Conservation (phyloP, 2,888 invertebrate genomes). For the Ophraella communa region DNA sequence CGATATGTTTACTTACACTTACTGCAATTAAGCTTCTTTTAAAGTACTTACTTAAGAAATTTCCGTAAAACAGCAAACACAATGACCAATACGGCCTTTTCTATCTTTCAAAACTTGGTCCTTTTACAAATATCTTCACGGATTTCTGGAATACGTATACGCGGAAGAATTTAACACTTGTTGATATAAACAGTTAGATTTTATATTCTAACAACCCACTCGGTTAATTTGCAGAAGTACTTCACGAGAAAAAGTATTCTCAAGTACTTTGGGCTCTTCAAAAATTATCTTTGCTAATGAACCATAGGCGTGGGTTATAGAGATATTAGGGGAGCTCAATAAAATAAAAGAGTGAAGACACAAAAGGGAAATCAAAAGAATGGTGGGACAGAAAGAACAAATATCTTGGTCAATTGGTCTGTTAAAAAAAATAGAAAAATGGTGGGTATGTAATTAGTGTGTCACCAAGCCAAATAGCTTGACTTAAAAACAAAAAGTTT, state of each 20-base stretch:
- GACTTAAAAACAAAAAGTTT: too few relatives aligned
- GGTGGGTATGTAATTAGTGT: too few relatives aligned
- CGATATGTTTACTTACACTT: not conserved
- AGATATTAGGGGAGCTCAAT: not conserved
- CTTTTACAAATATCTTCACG: not conserved
- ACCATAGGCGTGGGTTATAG: constrained; percentile 19
- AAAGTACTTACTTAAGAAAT: not conserved
- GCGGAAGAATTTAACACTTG: constrained; percentile 11
- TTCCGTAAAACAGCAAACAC: not conserved
- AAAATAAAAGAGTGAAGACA: too few relatives aligned
- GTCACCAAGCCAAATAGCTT: too few relatives aligned
- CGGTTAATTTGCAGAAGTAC: constrained; percentile 15
- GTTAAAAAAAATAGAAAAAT: too few relatives aligned
- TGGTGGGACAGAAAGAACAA: too few relatives aligned
- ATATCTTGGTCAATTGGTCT: too few relatives aligned
- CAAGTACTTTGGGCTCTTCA: constrained; percentile 19
- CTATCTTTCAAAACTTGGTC: not conserved
- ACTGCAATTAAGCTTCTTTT: not conserved
- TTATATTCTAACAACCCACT: constrained; percentile 21
- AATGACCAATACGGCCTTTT: too few relatives aligned
- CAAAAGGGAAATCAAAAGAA: too few relatives aligned
- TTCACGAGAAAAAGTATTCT: constrained; percentile 5
- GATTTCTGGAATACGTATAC: not conserved
- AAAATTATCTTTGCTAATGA: constrained; percentile 27
- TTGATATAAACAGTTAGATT: constrained; percentile 23